Conservation (phyloP, 2,888 invertebrate genomes). For the Stenurella melanura region DNA sequence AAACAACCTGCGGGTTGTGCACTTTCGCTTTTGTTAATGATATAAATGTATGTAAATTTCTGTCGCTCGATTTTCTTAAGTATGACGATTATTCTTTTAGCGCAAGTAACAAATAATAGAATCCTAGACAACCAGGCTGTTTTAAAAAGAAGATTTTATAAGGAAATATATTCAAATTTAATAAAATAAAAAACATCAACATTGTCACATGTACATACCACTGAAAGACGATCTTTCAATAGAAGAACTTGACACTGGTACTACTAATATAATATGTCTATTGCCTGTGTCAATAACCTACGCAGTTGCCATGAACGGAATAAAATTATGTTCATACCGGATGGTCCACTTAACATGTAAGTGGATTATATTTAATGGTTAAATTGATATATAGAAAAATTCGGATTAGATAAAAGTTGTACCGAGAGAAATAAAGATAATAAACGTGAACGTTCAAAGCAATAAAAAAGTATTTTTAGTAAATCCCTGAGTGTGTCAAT, state of each 20-base stretch:
- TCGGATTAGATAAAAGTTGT: constrained; percentile 26
- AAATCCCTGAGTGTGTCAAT: constrained; percentile 1
- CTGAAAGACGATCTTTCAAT: background rate
- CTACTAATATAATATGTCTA: background rate
- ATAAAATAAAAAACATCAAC: too few relatives aligned
- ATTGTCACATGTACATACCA: too few relatives aligned
- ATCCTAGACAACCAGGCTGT: too few relatives aligned
- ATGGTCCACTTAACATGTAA: constrained; percentile 28
- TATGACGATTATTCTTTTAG: too few relatives aligned
- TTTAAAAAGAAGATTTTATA: too few relatives aligned
- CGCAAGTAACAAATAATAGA: too few relatives aligned
- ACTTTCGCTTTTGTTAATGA: too few relatives aligned
- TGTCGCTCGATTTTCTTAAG: too few relatives aligned
- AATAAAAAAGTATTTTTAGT: constrained; percentile 21
- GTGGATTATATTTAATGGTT: constrained; percentile 32
- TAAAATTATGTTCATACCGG: constrained; percentile 21
- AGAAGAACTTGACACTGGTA: background rate
- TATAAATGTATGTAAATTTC: too few relatives aligned
- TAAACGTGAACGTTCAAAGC: constrained; percentile 1
- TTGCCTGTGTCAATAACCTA: constrained; percentile 26
- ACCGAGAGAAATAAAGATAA: constrained; percentile 12
- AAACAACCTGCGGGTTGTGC: too few relatives aligned
- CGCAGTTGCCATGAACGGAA: constrained; percentile 1
- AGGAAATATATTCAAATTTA: too few relatives aligned
- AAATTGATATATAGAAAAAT: constrained; percentile 26